Percentiles rank a stretch among this genome's conserved stretches.
phyloP scores from a whole-genome alignment of 2,888 invertebrate species.

The Apeira syringaria region DNA sequence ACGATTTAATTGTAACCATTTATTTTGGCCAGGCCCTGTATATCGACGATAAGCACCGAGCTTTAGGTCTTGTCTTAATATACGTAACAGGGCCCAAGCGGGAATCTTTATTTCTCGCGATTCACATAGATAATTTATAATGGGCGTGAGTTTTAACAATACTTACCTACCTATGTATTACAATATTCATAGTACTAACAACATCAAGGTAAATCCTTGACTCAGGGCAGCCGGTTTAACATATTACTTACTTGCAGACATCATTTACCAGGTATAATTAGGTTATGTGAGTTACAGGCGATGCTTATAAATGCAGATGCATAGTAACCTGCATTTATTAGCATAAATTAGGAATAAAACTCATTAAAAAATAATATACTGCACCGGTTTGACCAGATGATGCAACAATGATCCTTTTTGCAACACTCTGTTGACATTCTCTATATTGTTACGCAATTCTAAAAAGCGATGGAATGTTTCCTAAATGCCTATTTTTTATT shows the following conservation, averaged over 20 bases:
- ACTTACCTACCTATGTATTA: not conserved
- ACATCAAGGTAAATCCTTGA: not conserved
- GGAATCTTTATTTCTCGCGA: no score
- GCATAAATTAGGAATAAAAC: conserved; percentile 28
- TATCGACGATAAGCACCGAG: no score
- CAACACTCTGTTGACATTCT: conserved; percentile 46
- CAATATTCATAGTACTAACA: not conserved
- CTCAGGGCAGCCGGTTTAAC: not conserved
- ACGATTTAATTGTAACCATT: no score
- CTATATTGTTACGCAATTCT: no score
- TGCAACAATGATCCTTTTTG: conserved; percentile 55
- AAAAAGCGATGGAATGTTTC: no score
- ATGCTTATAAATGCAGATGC: conserved; percentile 14
- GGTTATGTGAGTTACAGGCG: not conserved
- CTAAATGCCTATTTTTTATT: no score
- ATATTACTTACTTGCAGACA: not conserved
- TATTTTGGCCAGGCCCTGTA: no score
- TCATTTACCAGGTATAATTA: not conserved
- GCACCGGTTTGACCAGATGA: conserved; percentile 58
- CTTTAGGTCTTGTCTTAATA: no score
- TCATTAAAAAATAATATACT: conserved; percentile 24
- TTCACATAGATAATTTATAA: no score
- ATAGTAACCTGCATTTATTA: conserved; percentile 27
- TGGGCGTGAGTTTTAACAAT: no score
- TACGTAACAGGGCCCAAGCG: no score